These are phyloP conservation scores for Calcarius lapponicus DNA, from an alignment of 2,797 vertebrate species.

Conservation along the genomic window DNA sequence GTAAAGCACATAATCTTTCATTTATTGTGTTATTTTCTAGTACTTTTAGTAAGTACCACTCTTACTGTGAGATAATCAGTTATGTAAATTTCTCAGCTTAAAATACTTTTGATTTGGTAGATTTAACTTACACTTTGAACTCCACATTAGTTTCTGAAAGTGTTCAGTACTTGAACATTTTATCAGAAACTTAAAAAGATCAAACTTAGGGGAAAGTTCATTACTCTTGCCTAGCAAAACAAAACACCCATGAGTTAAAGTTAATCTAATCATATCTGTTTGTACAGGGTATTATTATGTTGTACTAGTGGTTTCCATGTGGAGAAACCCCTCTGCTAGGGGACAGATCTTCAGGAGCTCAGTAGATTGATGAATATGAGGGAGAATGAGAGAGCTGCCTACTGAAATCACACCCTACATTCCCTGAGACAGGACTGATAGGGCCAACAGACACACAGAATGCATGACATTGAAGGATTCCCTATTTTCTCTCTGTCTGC, in stretches of 20 bases:
- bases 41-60: background rate
- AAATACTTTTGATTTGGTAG: slow-evolving; percentile 24
- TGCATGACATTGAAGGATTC: background rate
- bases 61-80: slow-evolving; percentile 11
- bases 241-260: background rate
- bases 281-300: background rate
- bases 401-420: background rate
- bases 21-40: background rate
- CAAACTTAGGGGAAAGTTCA: background rate
- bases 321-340: background rate
- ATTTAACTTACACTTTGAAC: slow-evolving; percentile 10
- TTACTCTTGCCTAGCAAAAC: background rate
- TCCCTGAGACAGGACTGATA: background rate
- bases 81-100: background rate
- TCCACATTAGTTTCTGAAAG: slow-evolving; percentile 16
- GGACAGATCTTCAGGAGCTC: background rate
- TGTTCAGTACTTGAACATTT: background rate
- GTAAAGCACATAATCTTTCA: background rate
- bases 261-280: background rate
- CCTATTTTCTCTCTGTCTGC: background rate
- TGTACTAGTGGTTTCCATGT: background rate
- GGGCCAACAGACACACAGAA: background rate
- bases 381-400: background rate
- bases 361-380: background rate
- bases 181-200: background rate